These are phyloP conservation scores for Cecidostiba fungosa DNA, from an alignment of 2,888 invertebrate genomes.

Conservation along the genomic window DNA sequence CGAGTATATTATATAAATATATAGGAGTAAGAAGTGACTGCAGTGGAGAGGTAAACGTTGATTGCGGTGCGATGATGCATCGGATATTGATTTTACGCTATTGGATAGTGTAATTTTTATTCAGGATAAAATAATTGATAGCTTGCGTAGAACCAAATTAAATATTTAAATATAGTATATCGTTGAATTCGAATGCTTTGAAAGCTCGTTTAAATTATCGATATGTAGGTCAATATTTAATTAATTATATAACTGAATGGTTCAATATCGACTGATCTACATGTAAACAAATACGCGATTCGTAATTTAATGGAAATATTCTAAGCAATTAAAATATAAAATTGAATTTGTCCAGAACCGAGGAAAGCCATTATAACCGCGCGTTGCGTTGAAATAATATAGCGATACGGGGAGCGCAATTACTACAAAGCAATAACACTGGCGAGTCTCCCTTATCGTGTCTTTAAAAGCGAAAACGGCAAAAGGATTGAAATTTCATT, in stretches of 20 bases:
- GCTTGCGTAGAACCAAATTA: neutral
- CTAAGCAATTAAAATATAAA: neutral
- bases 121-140: neutral
- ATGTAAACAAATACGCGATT: neutral
- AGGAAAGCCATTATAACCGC: neutral
- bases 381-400: too few relatives aligned
- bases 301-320: neutral
- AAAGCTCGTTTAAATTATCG: neutral
- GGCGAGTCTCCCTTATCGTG: neutral
- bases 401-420: too few relatives aligned
- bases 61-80: neutral
- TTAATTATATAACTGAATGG: neutral
- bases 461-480: neutral
- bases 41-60: neutral
- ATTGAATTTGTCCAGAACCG: neutral
- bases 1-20: neutral
- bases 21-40: neutral
- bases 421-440: neutral
- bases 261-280: neutral
- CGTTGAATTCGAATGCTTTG: too few relatives aligned
- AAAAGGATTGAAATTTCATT: slow-evolving; percentile 5
- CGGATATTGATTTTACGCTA: too few relatives aligned
- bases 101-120: neutral
- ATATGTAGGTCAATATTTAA: neutral
- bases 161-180: neutral